Percentiles rank a stretch among this genome's conserved stretches.
phyloP scores from a whole-genome alignment of 2,797 vertebrate genomes.

The Babyrousa celebensis region DNA sequence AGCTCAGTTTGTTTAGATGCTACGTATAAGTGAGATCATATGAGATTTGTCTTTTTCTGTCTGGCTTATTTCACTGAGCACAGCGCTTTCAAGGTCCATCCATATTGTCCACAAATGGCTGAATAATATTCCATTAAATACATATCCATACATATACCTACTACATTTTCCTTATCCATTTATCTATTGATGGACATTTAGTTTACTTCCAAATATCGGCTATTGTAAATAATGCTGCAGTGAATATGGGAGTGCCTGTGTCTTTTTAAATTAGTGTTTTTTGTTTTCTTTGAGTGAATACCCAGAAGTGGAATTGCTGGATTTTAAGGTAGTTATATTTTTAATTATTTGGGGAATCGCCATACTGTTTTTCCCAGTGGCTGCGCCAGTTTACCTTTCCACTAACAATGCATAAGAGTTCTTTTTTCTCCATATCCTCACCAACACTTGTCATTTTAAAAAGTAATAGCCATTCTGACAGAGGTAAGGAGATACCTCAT shows the following conservation, averaged over 20 bases:
- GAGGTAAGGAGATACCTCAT: not conserved
- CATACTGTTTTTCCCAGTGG: not conserved
- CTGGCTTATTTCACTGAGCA: not conserved
- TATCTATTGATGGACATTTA: no score
- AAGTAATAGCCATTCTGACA: not conserved
- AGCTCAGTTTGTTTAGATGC: not conserved
- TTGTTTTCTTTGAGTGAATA: not conserved
- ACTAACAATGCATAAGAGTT: not conserved
- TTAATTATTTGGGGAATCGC: not conserved
- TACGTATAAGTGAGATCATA: not conserved
- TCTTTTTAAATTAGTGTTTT: not conserved
- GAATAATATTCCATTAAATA: no score
- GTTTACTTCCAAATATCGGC: not conserved
- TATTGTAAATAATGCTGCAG: not conserved
- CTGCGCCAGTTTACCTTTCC: not conserved
- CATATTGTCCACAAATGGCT: not conserved
- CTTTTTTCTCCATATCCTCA: not conserved
- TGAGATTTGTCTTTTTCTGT: not conserved
- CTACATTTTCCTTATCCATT: not conserved
- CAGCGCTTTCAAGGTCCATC: not conserved
- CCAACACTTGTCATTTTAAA: not conserved
- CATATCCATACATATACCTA: no score
- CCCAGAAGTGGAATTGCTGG: not conserved
- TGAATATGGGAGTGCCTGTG: not conserved
- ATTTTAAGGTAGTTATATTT: not conserved